A percentile compares a stretch with the other conserved stretches of the same genome.
Conservation (phyloP, 2,113 vertebrate species). For the Elanus axillaris region DNA sequence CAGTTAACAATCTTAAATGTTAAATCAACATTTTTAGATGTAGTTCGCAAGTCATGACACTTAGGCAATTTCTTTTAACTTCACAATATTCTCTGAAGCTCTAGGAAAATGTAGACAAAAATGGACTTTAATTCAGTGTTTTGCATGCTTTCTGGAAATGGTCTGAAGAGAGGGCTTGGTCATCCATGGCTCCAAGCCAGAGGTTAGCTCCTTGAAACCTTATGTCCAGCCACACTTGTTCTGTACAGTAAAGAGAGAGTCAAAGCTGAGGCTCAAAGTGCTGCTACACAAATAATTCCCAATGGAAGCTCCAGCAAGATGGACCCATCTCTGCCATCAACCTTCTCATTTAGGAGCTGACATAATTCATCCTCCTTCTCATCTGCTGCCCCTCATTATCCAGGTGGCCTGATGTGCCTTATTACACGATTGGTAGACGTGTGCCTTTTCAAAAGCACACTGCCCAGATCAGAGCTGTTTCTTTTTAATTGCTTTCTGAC, state of each 20-base stretch:
- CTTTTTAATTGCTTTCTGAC: constrained; percentile 62
- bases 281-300: neutral
- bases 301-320: neutral
- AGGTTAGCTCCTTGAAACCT: neutral
- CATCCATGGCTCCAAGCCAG: neutral
- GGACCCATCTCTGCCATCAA: neutral
- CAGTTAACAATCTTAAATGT: neutral
- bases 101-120: neutral
- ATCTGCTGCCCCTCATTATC: constrained; percentile 57
- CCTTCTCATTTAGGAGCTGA: constrained; percentile 20
- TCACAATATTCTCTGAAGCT: neutral
- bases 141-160: neutral
- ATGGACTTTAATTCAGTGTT: neutral
- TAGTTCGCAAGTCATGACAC: neutral
- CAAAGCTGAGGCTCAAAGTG: neutral
- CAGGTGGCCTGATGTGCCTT: constrained; percentile 34
- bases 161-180: neutral
- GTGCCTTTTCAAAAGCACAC: constrained; percentile 8
- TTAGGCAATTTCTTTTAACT: neutral
- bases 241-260: neutral
- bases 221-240: neutral
- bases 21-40: neutral
- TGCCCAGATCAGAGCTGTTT: constrained; percentile 17
- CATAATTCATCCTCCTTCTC: constrained; percentile 15
- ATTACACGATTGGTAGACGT: constrained; percentile 11